Percentiles rank a stretch among this genome's conserved stretches.
Evolutionary conservation across 1,140 invertebrate genomes (phyloP).

Genomic region (Episyrphus balteatus): DNA sequence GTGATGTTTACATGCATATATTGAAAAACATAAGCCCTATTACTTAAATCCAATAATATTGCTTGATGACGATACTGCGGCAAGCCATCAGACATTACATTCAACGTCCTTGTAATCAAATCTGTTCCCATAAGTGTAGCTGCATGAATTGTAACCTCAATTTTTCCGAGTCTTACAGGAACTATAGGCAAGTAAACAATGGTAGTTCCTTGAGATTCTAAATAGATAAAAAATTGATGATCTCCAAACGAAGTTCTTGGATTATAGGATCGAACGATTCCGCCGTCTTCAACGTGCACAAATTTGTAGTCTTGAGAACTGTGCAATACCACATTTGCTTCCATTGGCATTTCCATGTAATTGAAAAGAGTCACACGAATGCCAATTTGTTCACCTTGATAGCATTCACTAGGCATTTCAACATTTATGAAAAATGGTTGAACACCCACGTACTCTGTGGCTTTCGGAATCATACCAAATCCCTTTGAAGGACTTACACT

Average conservation of each 20-base stretch:
- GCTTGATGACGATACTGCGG: constrained; percentile 87
- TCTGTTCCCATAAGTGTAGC: constrained; percentile 77
- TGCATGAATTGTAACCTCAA: constrained; percentile 72
- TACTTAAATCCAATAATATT: constrained; percentile 81
- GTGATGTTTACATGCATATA: constrained; percentile 93
- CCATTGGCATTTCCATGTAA: constrained; percentile 72
- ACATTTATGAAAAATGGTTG: constrained; percentile 91
- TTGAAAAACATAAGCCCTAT: constrained; percentile 81
- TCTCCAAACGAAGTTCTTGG: constrained; percentile 81
- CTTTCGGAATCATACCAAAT: constrained; percentile 70
- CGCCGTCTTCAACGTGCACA: constrained; percentile 85
- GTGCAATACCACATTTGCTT: constrained; percentile 76
- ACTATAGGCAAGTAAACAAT: constrained; percentile 87
- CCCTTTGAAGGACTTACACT: constrained; percentile 76
- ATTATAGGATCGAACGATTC: constrained; percentile 72
- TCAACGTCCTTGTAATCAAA: constrained; percentile 55
- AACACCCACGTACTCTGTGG: constrained; percentile 71
- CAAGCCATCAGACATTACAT: constrained; percentile 84
- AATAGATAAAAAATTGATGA: constrained; percentile 88
- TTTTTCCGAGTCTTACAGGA: constrained; percentile 63
- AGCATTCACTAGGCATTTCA: constrained; percentile 74
- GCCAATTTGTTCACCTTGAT: constrained; percentile 88
- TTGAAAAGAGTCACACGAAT: constrained; percentile 89
- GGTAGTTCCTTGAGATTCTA: constrained; percentile 62
- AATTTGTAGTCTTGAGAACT: constrained; percentile 85